These are phyloP conservation scores for Platyscapa corneri DNA, from an alignment of 1,140 invertebrate genomes.

Conservation along the genomic window DNA sequence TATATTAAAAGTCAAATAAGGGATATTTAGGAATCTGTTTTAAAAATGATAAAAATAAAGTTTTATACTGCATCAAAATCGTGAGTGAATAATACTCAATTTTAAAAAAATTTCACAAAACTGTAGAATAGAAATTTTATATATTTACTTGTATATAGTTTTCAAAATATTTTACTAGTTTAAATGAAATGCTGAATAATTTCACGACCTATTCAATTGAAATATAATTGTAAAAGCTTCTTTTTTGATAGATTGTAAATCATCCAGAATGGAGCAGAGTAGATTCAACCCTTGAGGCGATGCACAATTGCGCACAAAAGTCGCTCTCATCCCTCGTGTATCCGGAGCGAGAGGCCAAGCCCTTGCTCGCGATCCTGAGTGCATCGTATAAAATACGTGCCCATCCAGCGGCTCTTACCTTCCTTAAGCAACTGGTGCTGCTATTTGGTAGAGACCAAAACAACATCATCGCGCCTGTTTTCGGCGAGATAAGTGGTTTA, in stretches of 20 bases:
- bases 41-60: too few species aligned
- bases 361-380: conserved; percentile 75
- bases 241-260: conserved; percentile 57
- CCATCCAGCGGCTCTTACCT: conserved; percentile 78
- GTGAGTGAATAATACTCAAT: too few species aligned
- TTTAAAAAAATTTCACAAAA: too few species aligned
- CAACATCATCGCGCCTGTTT: conserved; percentile 62
- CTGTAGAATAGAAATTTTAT: too few species aligned
- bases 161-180: too few species aligned
- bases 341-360: conserved; percentile 72
- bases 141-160: too few species aligned
- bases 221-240: background rate
- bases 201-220: background rate
- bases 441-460: conserved; percentile 66
- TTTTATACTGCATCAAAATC: too few species aligned
- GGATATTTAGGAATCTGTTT: too few species aligned
- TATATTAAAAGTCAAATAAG: too few species aligned
- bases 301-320: conserved; percentile 64
- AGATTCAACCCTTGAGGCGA: conserved; percentile 62
- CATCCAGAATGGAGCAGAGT: conserved; percentile 66
- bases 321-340: conserved; percentile 74
- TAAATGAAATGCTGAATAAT: too few species aligned
- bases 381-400: conserved; percentile 82
- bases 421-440: conserved; percentile 45
- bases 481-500: conserved; percentile 64